Conservation (phyloP, 2,797 vertebrate genomes). For the Hephaestus fuliginosus region DNA sequence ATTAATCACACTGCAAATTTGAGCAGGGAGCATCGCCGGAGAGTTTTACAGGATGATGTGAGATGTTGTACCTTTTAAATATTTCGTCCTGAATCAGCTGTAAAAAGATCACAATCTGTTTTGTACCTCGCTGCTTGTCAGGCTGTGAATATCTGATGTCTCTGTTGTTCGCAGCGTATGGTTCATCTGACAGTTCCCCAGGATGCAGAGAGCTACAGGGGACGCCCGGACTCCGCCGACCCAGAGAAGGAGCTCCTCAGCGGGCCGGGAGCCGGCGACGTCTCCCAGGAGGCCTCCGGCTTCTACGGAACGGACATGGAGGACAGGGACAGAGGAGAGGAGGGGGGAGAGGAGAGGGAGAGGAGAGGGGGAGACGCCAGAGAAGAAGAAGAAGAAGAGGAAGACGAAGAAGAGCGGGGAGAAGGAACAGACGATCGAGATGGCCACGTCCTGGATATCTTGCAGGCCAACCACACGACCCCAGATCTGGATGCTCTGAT, state of each 20-base stretch:
- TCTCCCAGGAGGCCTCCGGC: constrained; percentile 70
- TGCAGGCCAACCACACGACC: constrained; percentile 58
- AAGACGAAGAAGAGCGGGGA: background rate
- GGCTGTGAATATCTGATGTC: background rate
- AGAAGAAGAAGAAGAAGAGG: background rate
- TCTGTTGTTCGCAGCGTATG: constrained; percentile 61
- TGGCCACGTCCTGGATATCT: constrained; percentile 8
- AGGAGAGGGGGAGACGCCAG: constrained; percentile 1
- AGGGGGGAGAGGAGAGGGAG: constrained; percentile 64
- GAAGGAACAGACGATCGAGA: background rate
- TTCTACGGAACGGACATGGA: constrained; percentile 72
- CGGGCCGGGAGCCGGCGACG: constrained; percentile 57
- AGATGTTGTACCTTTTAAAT: background rate
- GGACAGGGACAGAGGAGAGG: constrained; percentile 74
- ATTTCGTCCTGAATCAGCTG: background rate
- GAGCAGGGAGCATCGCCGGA: too few species aligned
- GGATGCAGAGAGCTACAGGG: constrained; percentile 45
- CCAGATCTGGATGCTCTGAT: constrained; percentile 74
- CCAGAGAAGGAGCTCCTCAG: constrained; percentile 52
- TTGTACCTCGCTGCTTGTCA: background rate
- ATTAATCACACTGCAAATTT: too few species aligned
- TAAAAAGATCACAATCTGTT: background rate
- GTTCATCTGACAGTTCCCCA: constrained; percentile 68
- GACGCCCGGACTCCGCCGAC: constrained; percentile 15
- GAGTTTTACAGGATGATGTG: too few species aligned